Evolutionary conservation across 2,797 vertebrate species (phyloP), one percentile per base, ranked within the genome.

Genomic region (Microctenopoma stevenorrisi): DNA sequence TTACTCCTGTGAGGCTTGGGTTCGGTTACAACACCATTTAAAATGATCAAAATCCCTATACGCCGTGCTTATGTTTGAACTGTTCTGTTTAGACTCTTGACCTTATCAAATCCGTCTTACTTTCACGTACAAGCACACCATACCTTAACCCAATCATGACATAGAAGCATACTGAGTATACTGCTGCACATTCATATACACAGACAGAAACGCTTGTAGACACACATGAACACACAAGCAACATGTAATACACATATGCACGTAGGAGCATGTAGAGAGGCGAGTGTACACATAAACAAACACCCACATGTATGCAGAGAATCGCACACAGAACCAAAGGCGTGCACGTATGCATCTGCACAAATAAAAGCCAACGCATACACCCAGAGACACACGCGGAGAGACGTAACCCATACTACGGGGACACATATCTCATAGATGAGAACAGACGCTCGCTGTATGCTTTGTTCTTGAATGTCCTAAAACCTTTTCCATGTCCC

Each of bases 401-500:
- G 10, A 5, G 22, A 56, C 49, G 13, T 63, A 53, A 74, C 56
- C 25, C 57, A 51, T 52, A 22, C 71, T 12, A 22, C 26, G 10
- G 60, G 59, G 76, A 75, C 81, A 82, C 60, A 44, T 48, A 60
- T 78, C 73, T 86, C 55, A n/a, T 56, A 63, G 69, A 89, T 88
- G 40, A 76, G 64, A 86, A 59, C 25, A 58, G 84, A 82, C 58
- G 44, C 59, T 60, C 9, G 8, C 64, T 85, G 60, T 64, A 72
- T 84, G 79, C 75, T 86, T 86, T 88, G 68, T 82, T 85, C 86
- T 86, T 84, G 30, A 83, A 88, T 83, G 74, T 86, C 86, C 85
- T 81, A 68, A 89, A 90, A 91, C 77, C 86, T 83, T 83, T 89
- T 87, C 81, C 77, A 68, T 84, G 83, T 86, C 66, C 79, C 79